phyloP scores from a whole-genome alignment of 2,888 invertebrate genomes.

The Formica aserva region DNA sequence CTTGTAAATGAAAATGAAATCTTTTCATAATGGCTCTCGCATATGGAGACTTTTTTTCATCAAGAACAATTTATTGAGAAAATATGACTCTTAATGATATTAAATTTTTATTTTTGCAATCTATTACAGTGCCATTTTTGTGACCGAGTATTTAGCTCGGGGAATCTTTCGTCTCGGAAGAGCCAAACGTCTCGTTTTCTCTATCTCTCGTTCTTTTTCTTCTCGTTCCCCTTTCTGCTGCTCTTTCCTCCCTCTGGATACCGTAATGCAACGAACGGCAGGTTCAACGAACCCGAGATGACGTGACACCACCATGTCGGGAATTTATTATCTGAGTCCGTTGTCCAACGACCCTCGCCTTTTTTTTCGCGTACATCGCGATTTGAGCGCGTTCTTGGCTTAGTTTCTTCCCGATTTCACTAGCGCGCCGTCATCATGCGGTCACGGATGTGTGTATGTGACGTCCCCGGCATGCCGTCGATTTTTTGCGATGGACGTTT shows the following conservation, averaged over 20 bases:
- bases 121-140: not conserved
- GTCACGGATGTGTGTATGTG: slow-evolving; percentile 27
- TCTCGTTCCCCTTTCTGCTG: slow-evolving; percentile 35
- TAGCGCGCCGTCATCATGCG: slow-evolving; percentile 45
- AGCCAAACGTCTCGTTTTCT: slow-evolving; percentile 1
- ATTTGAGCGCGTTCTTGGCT: slow-evolving; percentile 54
- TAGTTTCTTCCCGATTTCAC: slow-evolving; percentile 64
- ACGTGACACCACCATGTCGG: slow-evolving; percentile 77
- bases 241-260: slow-evolving; percentile 50
- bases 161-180: not conserved
- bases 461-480: slow-evolving; percentile 15
- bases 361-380: slow-evolving; percentile 66
- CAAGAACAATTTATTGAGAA: slow-evolving; percentile 12
- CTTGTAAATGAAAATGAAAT: not conserved
- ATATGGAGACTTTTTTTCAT: not conserved
- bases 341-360: slow-evolving; percentile 76
- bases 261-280: slow-evolving; percentile 60
- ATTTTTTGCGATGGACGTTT: slow-evolving; percentile 35
- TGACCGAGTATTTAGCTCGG: not conserved
- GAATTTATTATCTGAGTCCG: slow-evolving; percentile 81
- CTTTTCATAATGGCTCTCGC: not conserved
- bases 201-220: slow-evolving; percentile 30
- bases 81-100: slow-evolving; percentile 9
- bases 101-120: not conserved
- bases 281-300: slow-evolving; percentile 79